These are phyloP conservation scores for Amphimallon solstitiale DNA, from an alignment of 2,888 invertebrate species.

Conservation along the genomic window DNA sequence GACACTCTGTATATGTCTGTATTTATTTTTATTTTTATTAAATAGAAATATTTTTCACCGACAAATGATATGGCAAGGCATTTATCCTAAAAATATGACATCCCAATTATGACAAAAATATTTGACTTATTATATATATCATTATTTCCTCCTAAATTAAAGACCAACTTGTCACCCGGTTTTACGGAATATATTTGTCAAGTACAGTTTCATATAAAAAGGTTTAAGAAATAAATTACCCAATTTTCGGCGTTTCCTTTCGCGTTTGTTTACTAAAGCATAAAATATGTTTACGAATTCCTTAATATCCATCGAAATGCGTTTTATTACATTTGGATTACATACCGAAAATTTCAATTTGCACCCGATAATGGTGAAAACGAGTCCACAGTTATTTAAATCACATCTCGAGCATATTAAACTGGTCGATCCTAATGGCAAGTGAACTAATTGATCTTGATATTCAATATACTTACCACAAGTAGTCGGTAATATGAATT, in stretches of 20 bases:
- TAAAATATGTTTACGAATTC: constrained; percentile 30
- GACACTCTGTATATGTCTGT: too few relatives aligned
- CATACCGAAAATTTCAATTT: constrained; percentile 32
- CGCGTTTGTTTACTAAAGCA: constrained; percentile 8
- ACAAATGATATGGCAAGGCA: too few relatives aligned
- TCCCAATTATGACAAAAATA: too few relatives aligned
- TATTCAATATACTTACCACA: constrained; percentile 19
- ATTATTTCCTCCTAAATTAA: too few relatives aligned
- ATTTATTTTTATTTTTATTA: too few relatives aligned
- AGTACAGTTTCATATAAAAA: too few relatives aligned
- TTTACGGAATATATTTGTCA: too few relatives aligned
- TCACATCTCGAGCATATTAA: not conserved
- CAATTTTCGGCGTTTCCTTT: constrained; percentile 4
- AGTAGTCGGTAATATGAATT: constrained; percentile 14
- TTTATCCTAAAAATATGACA: too few relatives aligned
- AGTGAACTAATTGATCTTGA: constrained; percentile 24
- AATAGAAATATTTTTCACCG: too few relatives aligned
- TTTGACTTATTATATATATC: too few relatives aligned
- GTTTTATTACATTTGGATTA: constrained; percentile 1
- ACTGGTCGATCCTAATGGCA: constrained; percentile 11
- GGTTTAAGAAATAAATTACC: not conserved
- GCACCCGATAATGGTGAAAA: constrained; percentile 27
- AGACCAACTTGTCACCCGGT: too few relatives aligned
- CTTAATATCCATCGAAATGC: constrained; percentile 7
- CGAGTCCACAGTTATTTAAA: constrained; percentile 28